Evolutionary conservation across 1,140 invertebrate genomes (phyloP).

Genomic region (Lineus longissimus): DNA sequence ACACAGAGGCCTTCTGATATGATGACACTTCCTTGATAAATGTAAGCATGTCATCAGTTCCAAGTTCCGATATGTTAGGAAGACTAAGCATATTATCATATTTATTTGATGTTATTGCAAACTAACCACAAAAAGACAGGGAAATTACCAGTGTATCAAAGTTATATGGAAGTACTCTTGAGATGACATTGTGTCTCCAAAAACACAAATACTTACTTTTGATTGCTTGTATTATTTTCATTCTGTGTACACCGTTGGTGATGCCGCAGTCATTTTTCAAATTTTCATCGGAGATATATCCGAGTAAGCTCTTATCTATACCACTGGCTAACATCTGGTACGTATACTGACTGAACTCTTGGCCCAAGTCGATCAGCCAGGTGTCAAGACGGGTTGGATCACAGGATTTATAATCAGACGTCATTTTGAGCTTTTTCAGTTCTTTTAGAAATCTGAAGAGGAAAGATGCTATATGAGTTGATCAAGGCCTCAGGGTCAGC

Average conservation of each 20-base stretch:
- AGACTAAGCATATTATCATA: too few species aligned
- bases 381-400: slow-evolving; percentile 87
- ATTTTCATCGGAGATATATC: slow-evolving; percentile 81
- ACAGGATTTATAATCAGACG: slow-evolving; percentile 94
- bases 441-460: slow-evolving; percentile 81
- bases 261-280: slow-evolving; percentile 85
- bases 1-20: too few species aligned
- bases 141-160: too few species aligned
- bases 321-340: slow-evolving; percentile 95
- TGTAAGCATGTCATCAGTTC: too few species aligned
- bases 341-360: slow-evolving; percentile 93
- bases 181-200: too few species aligned
- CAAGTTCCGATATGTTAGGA: too few species aligned
- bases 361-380: slow-evolving; percentile 80
- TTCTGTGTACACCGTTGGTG: slow-evolving; percentile 87
- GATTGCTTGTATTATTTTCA: slow-evolving; percentile 83
- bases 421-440: slow-evolving; percentile 88
- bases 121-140: too few species aligned
- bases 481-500: slow-evolving; percentile 1
- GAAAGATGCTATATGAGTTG: slow-evolving; percentile 8
- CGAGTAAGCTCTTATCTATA: slow-evolving; percentile 75
- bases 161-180: too few species aligned
- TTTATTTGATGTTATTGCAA: too few species aligned
- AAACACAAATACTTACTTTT: slow-evolving; percentile 64
- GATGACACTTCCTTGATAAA: too few species aligned